Evolutionary conservation across 2,797 vertebrate genomes (phyloP), one percentile per base, ranked within the genome.

Genomic region (Notolabrus celidotus): DNA sequence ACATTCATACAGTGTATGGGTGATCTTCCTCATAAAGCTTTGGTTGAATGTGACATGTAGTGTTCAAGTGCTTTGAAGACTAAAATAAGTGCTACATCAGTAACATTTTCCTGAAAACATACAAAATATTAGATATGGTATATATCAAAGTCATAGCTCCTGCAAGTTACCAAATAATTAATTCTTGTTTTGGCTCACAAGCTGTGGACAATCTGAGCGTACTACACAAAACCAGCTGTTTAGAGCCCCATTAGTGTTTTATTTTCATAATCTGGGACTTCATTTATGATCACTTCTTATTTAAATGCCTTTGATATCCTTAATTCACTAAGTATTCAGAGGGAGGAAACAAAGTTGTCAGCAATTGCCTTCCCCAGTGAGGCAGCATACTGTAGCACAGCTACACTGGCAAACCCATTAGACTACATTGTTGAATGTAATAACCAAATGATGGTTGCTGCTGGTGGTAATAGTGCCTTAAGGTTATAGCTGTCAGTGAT

Each of bases 401-500:
- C 75, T 79, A 80, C 81, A 80, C 62, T 58, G 78, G 77, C 80
- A 83, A 73, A 84, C 66, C 88, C 87, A 90, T 89, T 92, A 88
- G 67, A 85, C 81, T 84, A 88, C 82, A 89, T 75, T 86, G 90
- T 91, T 91, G 82, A 93, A 92, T 89, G 86, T 91, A 92, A 90
- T 89, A 92, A 89, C 61, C 81, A 88, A 93, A 90, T 92, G 84
- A 92, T 89, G 86, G 89, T 86, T 86, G 82, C 89, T 91, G 88
- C 83, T 93, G 92, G 87, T 93, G 86, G 85, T 90, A 90, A 93
- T 89, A 86, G 86, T 84, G 88, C 92, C 86, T 89, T 90, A 90
- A 94, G 93, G 88, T 90, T 89, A 88, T 91, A 81, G 86, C 91
- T 92, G 93, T 92, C 94, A 93, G 85, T 88, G 91, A 92, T 92